Conservation (phyloP, 2,888 invertebrate genomes). For the Chymomyza amoena region DNA sequence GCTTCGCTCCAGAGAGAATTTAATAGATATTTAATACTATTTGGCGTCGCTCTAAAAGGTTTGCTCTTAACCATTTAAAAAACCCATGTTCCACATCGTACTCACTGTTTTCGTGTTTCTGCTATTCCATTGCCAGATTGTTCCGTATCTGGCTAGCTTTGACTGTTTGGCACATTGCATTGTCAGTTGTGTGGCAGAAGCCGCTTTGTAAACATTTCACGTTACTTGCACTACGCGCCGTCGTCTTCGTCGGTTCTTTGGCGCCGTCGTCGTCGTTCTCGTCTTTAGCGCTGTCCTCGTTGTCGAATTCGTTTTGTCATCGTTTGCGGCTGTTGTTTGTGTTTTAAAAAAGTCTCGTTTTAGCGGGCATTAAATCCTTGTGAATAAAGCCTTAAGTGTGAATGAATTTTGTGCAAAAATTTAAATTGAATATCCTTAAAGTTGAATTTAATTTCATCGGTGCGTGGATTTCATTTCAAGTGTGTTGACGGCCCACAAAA, state of each 20-base stretch:
- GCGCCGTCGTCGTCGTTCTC: conserved; percentile 35
- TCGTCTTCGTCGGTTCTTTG: conserved; percentile 53
- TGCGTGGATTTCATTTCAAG: conserved; percentile 59
- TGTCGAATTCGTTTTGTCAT: background rate
- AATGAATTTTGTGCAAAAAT: background rate
- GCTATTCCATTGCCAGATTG: conserved; percentile 56
- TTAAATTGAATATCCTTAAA: conserved; percentile 20
- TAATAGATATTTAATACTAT: too few species aligned
- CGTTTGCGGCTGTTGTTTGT: background rate
- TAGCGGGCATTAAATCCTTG: background rate
- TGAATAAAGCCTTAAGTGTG: background rate
- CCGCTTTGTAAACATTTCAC: conserved; percentile 70
- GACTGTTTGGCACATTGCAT: conserved; percentile 20
- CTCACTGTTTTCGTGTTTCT: conserved; percentile 23
- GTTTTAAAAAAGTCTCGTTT: background rate
- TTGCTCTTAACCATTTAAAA: too few species aligned
- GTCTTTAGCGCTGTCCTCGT: conserved; percentile 28
- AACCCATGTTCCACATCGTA: too few species aligned
- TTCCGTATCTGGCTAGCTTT: conserved; percentile 44
- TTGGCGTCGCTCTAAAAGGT: too few species aligned
- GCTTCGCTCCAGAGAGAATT: too few species aligned
- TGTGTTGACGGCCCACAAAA: conserved; percentile 30
- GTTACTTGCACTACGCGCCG: conserved; percentile 58
- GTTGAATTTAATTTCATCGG: conserved; percentile 45
- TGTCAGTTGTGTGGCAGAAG: conserved; percentile 69